Evolutionary conservation across 1,140 invertebrate species (phyloP).

Genomic region (Archivesica marissinica): DNA sequence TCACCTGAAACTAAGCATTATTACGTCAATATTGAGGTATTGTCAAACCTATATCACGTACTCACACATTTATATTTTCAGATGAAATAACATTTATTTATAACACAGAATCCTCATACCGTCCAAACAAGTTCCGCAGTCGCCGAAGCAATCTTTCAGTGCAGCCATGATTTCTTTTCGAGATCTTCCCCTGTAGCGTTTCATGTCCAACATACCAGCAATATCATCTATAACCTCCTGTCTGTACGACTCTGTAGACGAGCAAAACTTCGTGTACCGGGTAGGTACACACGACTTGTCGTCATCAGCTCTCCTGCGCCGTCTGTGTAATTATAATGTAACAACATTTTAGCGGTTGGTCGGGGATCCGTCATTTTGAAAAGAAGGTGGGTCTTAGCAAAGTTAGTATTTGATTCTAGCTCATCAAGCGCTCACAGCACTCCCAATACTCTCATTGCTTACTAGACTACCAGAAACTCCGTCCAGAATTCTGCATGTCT

Average conservation of each 20-base stretch:
- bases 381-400: neutral
- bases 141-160: constrained; percentile 62
- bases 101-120: too few relatives aligned
- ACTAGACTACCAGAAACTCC: too few relatives aligned
- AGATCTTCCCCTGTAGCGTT: constrained; percentile 39
- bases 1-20: too few relatives aligned
- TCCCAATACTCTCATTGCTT: too few relatives aligned
- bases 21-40: too few relatives aligned
- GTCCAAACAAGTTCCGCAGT: constrained; percentile 68
- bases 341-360: too few relatives aligned
- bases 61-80: too few relatives aligned
- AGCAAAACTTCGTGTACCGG: constrained; percentile 64
- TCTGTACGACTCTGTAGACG: constrained; percentile 36
- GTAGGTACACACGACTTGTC: constrained; percentile 58
- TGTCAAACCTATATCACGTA: too few relatives aligned
- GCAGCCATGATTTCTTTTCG: constrained; percentile 48
- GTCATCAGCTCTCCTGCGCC: constrained; percentile 20
- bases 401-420: neutral
- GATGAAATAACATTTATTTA: too few relatives aligned
- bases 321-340: neutral
- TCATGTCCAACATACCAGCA: constrained; percentile 56
- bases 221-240: constrained; percentile 40
- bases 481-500: too few relatives aligned
- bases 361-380: neutral
- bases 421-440: neutral